Percentiles rank a stretch among this genome's conserved stretches.
Conservation (phyloP, 2,113 vertebrate species). For the Rhynchomys soricoides region DNA sequence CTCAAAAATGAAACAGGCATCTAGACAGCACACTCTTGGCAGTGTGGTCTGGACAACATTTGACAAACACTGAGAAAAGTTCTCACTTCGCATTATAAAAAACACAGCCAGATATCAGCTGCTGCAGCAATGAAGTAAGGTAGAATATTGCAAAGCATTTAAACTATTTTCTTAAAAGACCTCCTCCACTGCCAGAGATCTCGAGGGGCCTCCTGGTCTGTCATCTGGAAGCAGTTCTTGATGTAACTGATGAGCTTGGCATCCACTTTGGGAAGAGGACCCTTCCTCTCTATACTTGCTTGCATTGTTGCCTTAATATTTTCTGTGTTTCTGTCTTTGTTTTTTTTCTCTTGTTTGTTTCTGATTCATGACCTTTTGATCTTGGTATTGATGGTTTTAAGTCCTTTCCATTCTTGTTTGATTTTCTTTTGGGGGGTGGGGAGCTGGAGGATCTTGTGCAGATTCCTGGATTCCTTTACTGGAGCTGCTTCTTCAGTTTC, state of each 20-base stretch:
- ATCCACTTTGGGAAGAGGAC: neutral
- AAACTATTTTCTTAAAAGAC: neutral
- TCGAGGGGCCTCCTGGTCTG: neutral
- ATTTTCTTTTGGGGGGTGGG: neutral
- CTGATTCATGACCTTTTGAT: neutral
- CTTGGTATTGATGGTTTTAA: neutral
- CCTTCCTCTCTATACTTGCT: neutral
- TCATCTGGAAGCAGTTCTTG: no score
- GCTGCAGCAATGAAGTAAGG: neutral
- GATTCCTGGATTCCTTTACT: neutral
- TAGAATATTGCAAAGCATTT: neutral
- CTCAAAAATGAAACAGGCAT: neutral
- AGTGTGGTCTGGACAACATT: neutral
- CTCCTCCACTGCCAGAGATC: neutral
- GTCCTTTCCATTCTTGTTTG: neutral
- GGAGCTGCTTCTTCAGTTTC: neutral
- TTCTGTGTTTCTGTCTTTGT: neutral
- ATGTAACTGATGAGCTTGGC: neutral
- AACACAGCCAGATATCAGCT: neutral
- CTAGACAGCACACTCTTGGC: neutral
- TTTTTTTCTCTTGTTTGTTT: neutral
- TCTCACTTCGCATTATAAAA: neutral
- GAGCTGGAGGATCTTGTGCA: neutral
- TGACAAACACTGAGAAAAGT: neutral
- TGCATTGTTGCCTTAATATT: neutral